Base-by-base conservation (phyloP, 2,888 invertebrate species). In the Drosophila incognita region DNA sequence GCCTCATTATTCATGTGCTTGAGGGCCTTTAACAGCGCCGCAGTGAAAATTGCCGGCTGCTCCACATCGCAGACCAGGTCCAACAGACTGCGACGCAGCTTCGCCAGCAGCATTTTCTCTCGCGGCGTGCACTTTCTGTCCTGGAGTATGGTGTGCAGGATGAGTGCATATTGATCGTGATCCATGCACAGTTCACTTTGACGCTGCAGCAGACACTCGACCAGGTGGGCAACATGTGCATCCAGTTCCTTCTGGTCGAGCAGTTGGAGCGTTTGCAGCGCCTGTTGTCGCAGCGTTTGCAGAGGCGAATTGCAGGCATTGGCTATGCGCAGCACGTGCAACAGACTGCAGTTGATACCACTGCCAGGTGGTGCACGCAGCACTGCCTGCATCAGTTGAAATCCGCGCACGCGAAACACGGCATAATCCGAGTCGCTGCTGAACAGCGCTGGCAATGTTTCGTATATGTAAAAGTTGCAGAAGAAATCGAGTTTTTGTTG, bases 111-210 rank as follows among this genome's bases (percentile, higher is more conserved):
- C 78, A 93, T 0, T 48, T 80, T 81, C 33, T 82, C 69, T n/a
- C 73, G 61, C 1, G 75, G 29, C 21, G 68, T 69, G 4, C 35
- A 31, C 4, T 67, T 71, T 7, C 33, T 53, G 7, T 79, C 69
- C n/a, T 80, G 78, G 13, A 96, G 80, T 63, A 96, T 92, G 15
- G 95, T 95, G 76, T 95, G 95, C 2, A 97, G 89, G 27, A 95
- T 93, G 46, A 96, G 92, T 0, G 95, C 93, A 24, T 96, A 92
- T 89, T 97, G 96, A 74, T 96, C 95, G 42, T 94, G 92, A 83
- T 97, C 97, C 73, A 96, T 91, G 35, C 94, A 77, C 48, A 97
- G 93, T 89, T 96, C 97, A 63, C 94, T 93, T 70, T 93, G 93
- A 51, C 94, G 94, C 38, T 79, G 82, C 18, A 92, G 52, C 18